Base-by-base conservation (phyloP, 2,113 vertebrate species). In the Thomomys bottae region DNA sequence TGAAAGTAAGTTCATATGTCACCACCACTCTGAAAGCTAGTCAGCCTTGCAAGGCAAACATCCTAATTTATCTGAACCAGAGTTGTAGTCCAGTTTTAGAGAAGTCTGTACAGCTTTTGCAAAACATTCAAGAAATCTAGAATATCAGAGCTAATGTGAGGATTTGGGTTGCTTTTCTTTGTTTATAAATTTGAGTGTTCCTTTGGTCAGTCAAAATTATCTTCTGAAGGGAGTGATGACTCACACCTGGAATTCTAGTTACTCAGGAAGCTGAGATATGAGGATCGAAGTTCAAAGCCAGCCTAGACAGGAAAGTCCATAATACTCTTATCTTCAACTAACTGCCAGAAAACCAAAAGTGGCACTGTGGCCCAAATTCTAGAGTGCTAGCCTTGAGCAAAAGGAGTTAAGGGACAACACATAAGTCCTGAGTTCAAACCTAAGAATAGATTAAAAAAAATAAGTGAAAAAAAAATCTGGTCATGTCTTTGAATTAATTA, bases 21-120 rank as follows among this genome's bases (percentile, higher is more conserved):
- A 76, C 84, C 61, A 2, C 94, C 26, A 64, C 89, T 90, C 45
- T 0, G 38, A 93, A 94, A 95, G 63, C 26, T 82, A 67, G 88
- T 87, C 1, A 86, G 2, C 2, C 83, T 95, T 73, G 32, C 32
- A 78, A 67, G 61, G 42, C 24, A 93, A 95, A 82, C 63, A 90
- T 26, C 28, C 84, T 8, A 57, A 76, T 66, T 38, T 91, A 78
- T 90, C 40, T 80, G 34, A 80, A 32, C 23, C 59, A 93, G 95
- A 96, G 83, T 91, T 94, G 94, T 88, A 38, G 34, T 78, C 87
- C 68, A 94, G 11, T 68, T 85, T 90, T 91, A 80, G 26, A 93
- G 92, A 93, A 95, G 3, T 80, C 23, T 81, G 18, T 23, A 17
- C 66, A 45, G 73, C 40, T 89, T 80, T 49, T 32, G 38, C 1